Evolutionary conservation across 2,113 vertebrate genomes (phyloP), one percentile per base, ranked within the genome.

Genomic region (Pterocles burchelli): DNA sequence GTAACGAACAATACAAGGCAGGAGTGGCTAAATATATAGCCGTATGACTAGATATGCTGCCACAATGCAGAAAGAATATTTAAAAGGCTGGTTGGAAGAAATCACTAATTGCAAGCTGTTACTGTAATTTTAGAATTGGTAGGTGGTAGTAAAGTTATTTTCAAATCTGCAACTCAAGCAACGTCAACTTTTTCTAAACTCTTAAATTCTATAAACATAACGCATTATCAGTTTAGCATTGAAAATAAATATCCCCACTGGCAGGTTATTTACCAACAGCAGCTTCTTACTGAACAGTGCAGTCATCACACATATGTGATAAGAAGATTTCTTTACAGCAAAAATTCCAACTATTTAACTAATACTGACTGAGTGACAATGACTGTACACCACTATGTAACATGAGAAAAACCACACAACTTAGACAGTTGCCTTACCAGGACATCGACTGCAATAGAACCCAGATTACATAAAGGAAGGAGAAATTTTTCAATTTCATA

Each of bases 141-240:
- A 88, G 25, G 52, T 43, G 31, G 24, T 14, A 78, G n/a, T 25
- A 33, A 58, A 87, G 26, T 34, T 81, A 29, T 36, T 85, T 78
- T 65, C 57, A 59, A 81, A 83, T 38, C 41, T 68, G 41, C 66
- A 74, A 61, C 66, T 87, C 58, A 21, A 86, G 20, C 18, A 87
- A 67, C 25, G 89, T 8, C 13, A 67, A 17, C 17, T 75, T 93
- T 41, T 55, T 49, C n/a, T 75, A 13, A 81, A 74, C 12, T 58
- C 13, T 9, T 5, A 16, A 3, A 33, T 34, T 71, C 62, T 48
- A 78, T 55, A 48, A 59, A 71, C 2, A 1, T 17, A 75, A 67
- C 2, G 6, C 0, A 0, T 24, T 72, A 72, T 16, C 52, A n/a
- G 25, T 52, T 74, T n/a, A 58, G 85, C 19, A 38, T 0, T 72